Evolutionary conservation across 2,888 invertebrate genomes (phyloP), one percentile per base, ranked within the genome.

Genomic region (Chloroclysta siterata): DNA sequence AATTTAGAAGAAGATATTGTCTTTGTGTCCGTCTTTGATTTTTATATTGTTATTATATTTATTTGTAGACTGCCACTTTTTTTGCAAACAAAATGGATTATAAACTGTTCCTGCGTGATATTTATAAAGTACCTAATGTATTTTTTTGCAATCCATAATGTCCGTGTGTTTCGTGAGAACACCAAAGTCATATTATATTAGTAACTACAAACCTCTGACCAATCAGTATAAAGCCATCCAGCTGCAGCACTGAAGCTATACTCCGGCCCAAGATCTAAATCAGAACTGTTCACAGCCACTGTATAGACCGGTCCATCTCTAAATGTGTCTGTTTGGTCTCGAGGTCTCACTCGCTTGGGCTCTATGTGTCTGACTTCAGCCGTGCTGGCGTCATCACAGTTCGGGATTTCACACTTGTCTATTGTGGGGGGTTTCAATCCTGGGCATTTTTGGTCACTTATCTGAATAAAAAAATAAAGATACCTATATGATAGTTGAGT

Each of bases 221-320:
- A 95, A 13, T 94, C 93, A 0, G 94, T 94, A 61, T 88, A 93
- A 53, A 94, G 91, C 94, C 94, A 95, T 41, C 94, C 89, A 48
- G 84, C 84, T 10, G 85, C 81, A 44, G 84, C 80, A 72, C 83
- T 87, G 36, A 87, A 86, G n/a, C 81, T 86, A 50, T 92, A 91
- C 69, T 88, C 87, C 0, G 91, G 91, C 39, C 91, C 91, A 15
- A 90, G 74, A 59, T 89, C 86, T 15, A 78, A 63, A 15, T 87
- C 85, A 0, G 87, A 77, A n/a, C 77, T 79, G 60, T 93, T 90
- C 0, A 89, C 84, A 22, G 85, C 72, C 0, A 91, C 82, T 6
- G 88, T 87, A 60, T 89, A 91, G 11, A 92, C 85, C 0, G 90
- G 92, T 2, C 90, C 89, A 50, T 87, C 89, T 39, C 82, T 79